Base-by-base conservation (phyloP, 2,113 vertebrate genomes). In the Sphyrna mokarran region DNA sequence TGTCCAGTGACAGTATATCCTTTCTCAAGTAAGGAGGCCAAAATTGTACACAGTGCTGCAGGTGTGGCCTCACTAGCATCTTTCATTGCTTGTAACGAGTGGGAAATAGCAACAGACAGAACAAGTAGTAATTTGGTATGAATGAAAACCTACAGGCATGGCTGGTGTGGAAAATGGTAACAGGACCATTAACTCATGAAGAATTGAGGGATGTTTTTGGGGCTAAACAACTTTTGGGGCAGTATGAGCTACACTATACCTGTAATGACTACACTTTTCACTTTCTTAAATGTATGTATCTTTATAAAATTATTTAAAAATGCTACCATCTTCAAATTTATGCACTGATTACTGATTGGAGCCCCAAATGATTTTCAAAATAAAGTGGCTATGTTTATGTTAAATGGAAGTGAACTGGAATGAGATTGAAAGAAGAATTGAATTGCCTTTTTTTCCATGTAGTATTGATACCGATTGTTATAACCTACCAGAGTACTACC, bases 391-490 rank as follows among this genome's bases (percentile, higher is more conserved):
- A 18, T 40, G 37, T 83, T 40, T 83, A 16, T 83, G 40, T 83
- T 83, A 83, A 83, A 83, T 37, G 37, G 14, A 1, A 40, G 37
- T 40, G 13, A 76, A 76, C 9, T 66, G 61, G 58, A 37, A 20
- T 40, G 63, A 91, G 61, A 23, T 16, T 66, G 89, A 29, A 37
- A 58, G 29, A 20, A 66, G 37, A 66, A 91, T 91, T 66, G 89
- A 8, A 66, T 20, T 91, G 37, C 22, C 10, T 95, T 18, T 94
- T 43, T 95, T 96, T 85, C 10, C 96, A 96, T 80, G 95, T 89
- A 98, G 98, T 96, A 11, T 91, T 96, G 0, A 78, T 98, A 63
- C 96, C 87, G 23, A 97, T 96, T 16, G 96, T 68, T 33, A 96
- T 97, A 33, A 48, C 66, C 95, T 97, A 97, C 0, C 96, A 96